phyloP scores from a whole-genome alignment of 2,113 vertebrate genomes.

The Hassar affinis region DNA sequence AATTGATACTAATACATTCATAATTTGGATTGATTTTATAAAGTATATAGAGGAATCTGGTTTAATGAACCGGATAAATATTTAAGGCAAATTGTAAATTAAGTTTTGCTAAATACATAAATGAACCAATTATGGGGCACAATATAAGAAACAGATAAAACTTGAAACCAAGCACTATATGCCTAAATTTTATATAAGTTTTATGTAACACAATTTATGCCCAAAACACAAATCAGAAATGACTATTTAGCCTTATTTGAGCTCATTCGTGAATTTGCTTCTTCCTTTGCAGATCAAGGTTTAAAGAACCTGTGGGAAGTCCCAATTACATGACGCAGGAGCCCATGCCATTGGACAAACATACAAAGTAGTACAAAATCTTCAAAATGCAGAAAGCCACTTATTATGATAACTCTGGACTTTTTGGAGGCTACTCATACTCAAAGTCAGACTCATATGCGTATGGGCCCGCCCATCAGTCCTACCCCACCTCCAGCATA shows the following conservation, averaged over 20 bases:
- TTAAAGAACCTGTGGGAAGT: slow-evolving; percentile 73
- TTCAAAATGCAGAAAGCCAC: slow-evolving; percentile 96
- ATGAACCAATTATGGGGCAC: background rate
- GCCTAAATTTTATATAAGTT: too few species aligned
- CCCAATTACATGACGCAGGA: slow-evolving; percentile 78
- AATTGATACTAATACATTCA: too few species aligned
- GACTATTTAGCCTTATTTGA: background rate
- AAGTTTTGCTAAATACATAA: background rate
- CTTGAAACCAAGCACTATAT: background rate
- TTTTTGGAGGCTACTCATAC: slow-evolving; percentile 93
- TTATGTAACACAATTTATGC: background rate
- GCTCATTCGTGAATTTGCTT: background rate
- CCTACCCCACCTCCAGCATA: slow-evolving; percentile 81
- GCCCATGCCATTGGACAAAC: slow-evolving; percentile 91
- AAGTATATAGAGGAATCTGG: background rate
- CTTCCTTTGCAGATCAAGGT: slow-evolving; percentile 67
- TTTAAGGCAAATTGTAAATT: background rate
- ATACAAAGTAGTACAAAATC: slow-evolving; percentile 78
- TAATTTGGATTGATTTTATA: background rate
- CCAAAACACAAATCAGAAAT: background rate
- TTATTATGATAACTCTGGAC: slow-evolving; percentile 95
- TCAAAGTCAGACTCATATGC: slow-evolving; percentile 89
- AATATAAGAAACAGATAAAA: background rate
- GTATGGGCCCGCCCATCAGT: slow-evolving; percentile 84
- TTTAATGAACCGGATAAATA: background rate